These are phyloP conservation scores for Synanceia verrucosa DNA, from an alignment of 2,797 vertebrate species.

Conservation along the genomic window DNA sequence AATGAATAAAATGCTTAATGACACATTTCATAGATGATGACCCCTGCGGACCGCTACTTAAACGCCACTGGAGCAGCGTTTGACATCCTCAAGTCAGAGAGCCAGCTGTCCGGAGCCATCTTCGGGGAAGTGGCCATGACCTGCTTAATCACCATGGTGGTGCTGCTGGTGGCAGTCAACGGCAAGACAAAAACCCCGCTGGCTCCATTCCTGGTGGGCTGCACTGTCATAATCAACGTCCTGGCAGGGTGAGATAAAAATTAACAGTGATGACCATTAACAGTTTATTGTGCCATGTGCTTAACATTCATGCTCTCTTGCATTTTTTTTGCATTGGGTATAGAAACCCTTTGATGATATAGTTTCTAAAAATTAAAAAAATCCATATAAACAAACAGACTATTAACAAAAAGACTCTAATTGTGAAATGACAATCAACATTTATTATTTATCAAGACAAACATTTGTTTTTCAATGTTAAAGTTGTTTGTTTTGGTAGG, in stretches of 20 bases:
- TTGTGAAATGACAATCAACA: too few relatives aligned
- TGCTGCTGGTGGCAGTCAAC: conserved; percentile 88
- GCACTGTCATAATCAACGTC: conserved; percentile 81
- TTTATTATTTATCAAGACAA: neutral
- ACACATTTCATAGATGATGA: conserved; percentile 73
- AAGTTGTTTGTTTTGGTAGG: too few relatives aligned
- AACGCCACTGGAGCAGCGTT: conserved; percentile 86
- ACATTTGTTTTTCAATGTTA: neutral
- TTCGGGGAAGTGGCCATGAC: conserved; percentile 85
- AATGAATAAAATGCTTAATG: neutral
- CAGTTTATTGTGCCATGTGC: neutral
- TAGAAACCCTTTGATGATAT: too few relatives aligned
- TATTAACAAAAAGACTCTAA: too few relatives aligned
- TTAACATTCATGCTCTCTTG: neutral
- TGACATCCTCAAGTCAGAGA: conserved; percentile 60
- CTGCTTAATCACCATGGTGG: conserved; percentile 81
- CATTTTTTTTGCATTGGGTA: too few relatives aligned
- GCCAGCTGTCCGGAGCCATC: conserved; percentile 73
- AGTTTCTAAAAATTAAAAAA: too few relatives aligned
- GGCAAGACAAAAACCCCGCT: conserved; percentile 81
- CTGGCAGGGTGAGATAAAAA: conserved; percentile 87
- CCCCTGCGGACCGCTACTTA: conserved; percentile 62
- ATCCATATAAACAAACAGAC: too few relatives aligned
- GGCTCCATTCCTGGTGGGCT: conserved; percentile 86
- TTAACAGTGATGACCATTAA: neutral